These are phyloP conservation scores for Phyllotreta striolata DNA, from an alignment of 2,888 invertebrate genomes.

Conservation along the genomic window DNA sequence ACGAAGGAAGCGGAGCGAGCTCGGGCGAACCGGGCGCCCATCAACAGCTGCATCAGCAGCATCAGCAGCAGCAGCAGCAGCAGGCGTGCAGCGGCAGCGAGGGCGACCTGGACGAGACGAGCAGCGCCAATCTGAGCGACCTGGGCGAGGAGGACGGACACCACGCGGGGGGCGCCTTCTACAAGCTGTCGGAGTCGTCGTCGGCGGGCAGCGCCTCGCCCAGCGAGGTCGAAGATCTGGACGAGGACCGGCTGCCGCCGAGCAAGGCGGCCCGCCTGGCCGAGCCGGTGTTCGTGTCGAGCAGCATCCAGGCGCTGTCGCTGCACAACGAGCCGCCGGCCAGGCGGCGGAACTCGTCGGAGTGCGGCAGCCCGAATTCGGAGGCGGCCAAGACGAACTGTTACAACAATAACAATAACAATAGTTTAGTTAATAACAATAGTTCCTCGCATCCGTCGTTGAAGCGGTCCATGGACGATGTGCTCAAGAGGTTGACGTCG, in stretches of 20 bases:
- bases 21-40: constrained; percentile 61
- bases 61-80: constrained; percentile 62
- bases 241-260: constrained; percentile 60
- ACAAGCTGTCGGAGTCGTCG: constrained; percentile 59
- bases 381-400: constrained; percentile 70
- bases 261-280: constrained; percentile 60
- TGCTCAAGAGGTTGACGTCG: constrained; percentile 82
- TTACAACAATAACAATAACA: constrained; percentile 67
- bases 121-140: constrained; percentile 69
- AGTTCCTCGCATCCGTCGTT: constrained; percentile 67
- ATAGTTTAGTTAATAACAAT: constrained; percentile 71
- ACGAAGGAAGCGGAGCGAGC: constrained; percentile 68
- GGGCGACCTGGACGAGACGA: constrained; percentile 66
- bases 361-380: constrained; percentile 77
- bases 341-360: constrained; percentile 66
- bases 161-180: constrained; percentile 54
- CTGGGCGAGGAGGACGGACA: constrained; percentile 67
- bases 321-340: constrained; percentile 67
- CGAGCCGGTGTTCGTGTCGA: constrained; percentile 52
- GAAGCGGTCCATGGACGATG: constrained; percentile 91
- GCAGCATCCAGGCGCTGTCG: constrained; percentile 59
- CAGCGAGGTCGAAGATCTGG: constrained; percentile 61
- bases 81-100: constrained; percentile 67
- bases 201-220: constrained; percentile 60
- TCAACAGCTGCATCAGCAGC: no score